Base-by-base conservation (phyloP, 2,797 vertebrate genomes). In the Phalanger gymnotis region DNA sequence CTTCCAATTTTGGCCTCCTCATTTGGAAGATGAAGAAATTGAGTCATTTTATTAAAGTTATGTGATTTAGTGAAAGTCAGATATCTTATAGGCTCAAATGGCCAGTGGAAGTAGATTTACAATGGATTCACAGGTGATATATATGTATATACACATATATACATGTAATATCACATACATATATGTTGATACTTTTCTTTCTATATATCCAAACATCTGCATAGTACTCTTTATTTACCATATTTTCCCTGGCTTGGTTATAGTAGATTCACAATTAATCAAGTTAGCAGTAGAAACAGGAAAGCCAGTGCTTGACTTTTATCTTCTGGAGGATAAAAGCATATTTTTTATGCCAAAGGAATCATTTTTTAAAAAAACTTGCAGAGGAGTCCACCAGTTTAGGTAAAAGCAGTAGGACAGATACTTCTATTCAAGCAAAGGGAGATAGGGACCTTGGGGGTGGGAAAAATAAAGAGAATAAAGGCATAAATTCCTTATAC, bases 221-320 rank as follows among this genome's bases (percentile, higher is more conserved):
- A 92, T 93, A 96, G 93, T 95, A 25, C 7, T 47, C 66, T 93
- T 96, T 96, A 96, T 97, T 95, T 94, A 34, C 56, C 57, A 92
- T 97, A 89, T 94, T 97, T 98, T 97, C 94, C 91, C 92, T 95
- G 56, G 81, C 53, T 22, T 81, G 94, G 91, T 92, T 95, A 92
- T 81, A 92, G 93, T 94, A 97, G 95, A 95, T 55, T 34, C 91
- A 94, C 81, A 96, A 96, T 97, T 97, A 91, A 96, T 97, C 93
- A 96, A 96, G 96, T 90, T 54, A 90, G 53, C 61, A 94, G 95
- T 95, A 95, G 95, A 94, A 91, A 55, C 93, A 96, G 96, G 89
- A 95, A 97, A 96, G 93, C 95, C 94, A 94, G 53, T 93, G 94
- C 93, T 89, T 93, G 90, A 96, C 95, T 96, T 97, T 97, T 97